Base-by-base conservation (phyloP, 1,140 invertebrate genomes). In the Achatina immaculata region DNA sequence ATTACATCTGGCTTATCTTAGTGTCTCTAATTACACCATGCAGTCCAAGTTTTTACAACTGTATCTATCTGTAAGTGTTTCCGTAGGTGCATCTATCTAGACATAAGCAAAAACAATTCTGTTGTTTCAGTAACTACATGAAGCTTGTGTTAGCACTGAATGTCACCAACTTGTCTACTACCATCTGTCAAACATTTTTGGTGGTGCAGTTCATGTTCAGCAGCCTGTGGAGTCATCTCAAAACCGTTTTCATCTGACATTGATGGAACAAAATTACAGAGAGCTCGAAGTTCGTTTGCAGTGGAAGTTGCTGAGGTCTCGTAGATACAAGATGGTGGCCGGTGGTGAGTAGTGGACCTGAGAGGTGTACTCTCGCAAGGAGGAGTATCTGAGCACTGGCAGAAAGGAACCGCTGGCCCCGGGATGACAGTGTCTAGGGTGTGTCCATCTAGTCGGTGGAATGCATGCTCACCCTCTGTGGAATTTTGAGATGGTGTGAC, bases 321-420 rank as follows among this genome's bases (percentile, higher is more conserved):
- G 43, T 45, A 34, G 43, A 40, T 48, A 16, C 28, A 45, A 1
- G 71, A 45, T 2, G 28, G 19, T 1, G 28, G 71, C 36, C 71
- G 24, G 42, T 72, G n/a, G 11, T 72, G 42, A 24, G 36, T 16
- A 11, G 9, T 40, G 11, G 40, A 14, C 19, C 43, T 42, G 2
- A 73, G 71, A 19, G 71, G 71, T 28, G 71, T 73, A 11, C 38
- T 73, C 28, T 73, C 71, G 2, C 43, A 42, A 19, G 42, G 71
- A 16, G 43, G 71, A 31, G 28, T 19, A 14, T 42, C 0, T 21
- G 71, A 69, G 28, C 71, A 73, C 21, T 73, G 71, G 24, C 71
- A 48, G 43, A 16, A 73, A 1, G 71, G 43, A 14, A 40, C 36
- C 3, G 43, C 19, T 36, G n/a, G 31, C 1, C 24, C 31, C 24